phyloP scores from a whole-genome alignment of 2,113 vertebrate genomes.

The Verasper variegatus region DNA sequence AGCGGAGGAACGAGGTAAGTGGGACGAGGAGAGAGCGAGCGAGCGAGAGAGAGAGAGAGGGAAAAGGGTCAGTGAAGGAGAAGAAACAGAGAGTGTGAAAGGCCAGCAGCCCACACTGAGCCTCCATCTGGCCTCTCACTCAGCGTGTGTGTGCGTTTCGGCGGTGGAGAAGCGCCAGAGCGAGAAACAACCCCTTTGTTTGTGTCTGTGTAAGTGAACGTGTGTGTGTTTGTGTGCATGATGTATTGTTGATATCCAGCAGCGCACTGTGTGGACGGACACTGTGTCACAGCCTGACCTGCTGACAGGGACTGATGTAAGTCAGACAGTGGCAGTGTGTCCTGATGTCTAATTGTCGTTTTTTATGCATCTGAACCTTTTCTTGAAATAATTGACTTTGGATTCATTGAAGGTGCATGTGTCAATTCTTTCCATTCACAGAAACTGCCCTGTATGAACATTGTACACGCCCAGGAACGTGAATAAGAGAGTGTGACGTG shows the following conservation, averaged over 20 bases:
- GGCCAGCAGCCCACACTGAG: conserved; percentile 78
- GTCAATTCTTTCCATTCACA: not conserved
- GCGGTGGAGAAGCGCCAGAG: conserved; percentile 40
- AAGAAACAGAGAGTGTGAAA: conserved; percentile 73
- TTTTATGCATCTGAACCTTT: no score
- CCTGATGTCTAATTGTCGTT: not conserved
- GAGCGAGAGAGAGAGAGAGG: conserved; percentile 36
- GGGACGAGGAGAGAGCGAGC: conserved; percentile 29
- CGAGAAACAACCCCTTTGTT: conserved; percentile 54
- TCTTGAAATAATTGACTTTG: no score
- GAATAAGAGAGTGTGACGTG: not conserved
- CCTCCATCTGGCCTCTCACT: conserved; percentile 78
- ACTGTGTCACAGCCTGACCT: conserved; percentile 47
- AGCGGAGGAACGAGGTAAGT: conserved; percentile 24
- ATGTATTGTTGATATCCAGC: not conserved
- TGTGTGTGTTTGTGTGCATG: conserved; percentile 15
- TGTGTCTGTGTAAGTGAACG: conserved; percentile 36
- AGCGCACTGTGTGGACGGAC: conserved; percentile 14
- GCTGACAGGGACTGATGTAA: conserved; percentile 18
- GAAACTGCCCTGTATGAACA: not conserved
- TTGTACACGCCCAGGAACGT: not conserved
- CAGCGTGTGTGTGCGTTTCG: conserved; percentile 46
- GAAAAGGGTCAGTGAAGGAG: conserved; percentile 45
- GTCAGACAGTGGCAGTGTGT: not conserved
- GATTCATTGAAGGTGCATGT: not conserved